A percentile compares a stretch with the other conserved stretches of the same genome.
These are phyloP conservation scores for Cephus pygmeus DNA, from an alignment of 2,888 invertebrate species.

Conservation along the genomic window DNA sequence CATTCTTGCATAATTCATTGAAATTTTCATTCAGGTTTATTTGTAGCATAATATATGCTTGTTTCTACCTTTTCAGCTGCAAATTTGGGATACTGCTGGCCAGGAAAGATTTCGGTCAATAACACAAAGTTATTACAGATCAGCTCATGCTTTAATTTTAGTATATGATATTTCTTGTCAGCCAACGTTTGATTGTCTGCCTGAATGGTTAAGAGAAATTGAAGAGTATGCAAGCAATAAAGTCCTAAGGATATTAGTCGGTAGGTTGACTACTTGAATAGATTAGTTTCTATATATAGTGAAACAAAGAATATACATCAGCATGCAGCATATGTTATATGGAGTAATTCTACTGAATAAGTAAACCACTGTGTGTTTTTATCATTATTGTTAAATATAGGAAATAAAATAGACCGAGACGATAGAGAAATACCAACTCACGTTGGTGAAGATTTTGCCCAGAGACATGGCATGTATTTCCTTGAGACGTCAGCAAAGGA, in stretches of 20 bases:
- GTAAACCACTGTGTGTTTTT: neutral
- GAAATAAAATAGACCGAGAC: slow-evolving; percentile 97
- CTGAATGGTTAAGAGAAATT: slow-evolving; percentile 97
- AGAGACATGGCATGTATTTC: slow-evolving; percentile 96
- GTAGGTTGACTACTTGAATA: slow-evolving; percentile 68
- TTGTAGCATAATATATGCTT: neutral
- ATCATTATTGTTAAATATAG: slow-evolving; percentile 63
- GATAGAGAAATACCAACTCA: slow-evolving; percentile 95
- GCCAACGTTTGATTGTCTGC: slow-evolving; percentile 96
- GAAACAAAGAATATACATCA: neutral
- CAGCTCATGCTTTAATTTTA: slow-evolving; percentile 95
- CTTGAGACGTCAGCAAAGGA: slow-evolving; percentile 98
- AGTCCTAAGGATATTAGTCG: slow-evolving; percentile 93
- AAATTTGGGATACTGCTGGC: slow-evolving; percentile 99
- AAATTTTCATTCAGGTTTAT: slow-evolving; percentile 16
- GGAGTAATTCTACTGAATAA: neutral
- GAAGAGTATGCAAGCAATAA: slow-evolving; percentile 97
- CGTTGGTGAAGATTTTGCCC: slow-evolving; percentile 96
- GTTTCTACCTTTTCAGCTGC: slow-evolving; percentile 75
- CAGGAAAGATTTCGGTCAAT: slow-evolving; percentile 97
- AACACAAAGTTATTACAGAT: slow-evolving; percentile 97
- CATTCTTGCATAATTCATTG: slow-evolving; percentile 8
- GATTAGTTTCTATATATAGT: neutral
- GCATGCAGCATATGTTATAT: neutral
- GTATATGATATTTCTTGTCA: slow-evolving; percentile 98